These are phyloP conservation scores for Orthonyx spaldingii DNA, from an alignment of 2,113 vertebrate species.

Conservation along the genomic window DNA sequence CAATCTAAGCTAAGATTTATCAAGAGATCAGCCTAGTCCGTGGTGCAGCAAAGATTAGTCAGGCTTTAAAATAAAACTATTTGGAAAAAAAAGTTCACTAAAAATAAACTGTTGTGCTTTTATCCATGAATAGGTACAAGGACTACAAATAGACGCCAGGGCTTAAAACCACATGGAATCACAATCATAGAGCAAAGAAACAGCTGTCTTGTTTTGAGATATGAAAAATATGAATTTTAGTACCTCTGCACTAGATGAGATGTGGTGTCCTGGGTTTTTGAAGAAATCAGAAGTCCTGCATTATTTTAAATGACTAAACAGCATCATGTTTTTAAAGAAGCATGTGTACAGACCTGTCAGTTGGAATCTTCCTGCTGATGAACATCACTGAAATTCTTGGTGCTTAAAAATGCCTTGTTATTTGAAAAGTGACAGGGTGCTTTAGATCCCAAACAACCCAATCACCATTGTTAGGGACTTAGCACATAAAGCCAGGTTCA, in stretches of 20 bases:
- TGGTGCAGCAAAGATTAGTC: conserved; percentile 65
- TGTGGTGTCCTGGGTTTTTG: background rate
- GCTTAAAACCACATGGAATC: background rate
- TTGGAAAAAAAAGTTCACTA: conserved; percentile 54
- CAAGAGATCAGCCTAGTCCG: conserved; percentile 64
- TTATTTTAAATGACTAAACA: background rate
- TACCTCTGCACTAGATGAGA: background rate
- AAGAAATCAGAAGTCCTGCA: background rate
- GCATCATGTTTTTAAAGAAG: background rate
- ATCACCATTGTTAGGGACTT: background rate
- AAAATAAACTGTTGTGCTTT: conserved; percentile 59
- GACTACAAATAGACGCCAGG: conserved; percentile 26
- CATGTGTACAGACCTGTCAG: background rate
- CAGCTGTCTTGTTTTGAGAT: background rate
- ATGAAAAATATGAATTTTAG: background rate
- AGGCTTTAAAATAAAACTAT: conserved; percentile 72
- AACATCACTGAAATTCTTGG: background rate
- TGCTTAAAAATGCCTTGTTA: background rate
- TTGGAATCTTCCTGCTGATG: background rate
- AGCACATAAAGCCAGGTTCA: background rate
- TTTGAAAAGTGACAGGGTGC: background rate
- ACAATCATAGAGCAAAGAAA: background rate
- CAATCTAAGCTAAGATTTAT: conserved; percentile 70
- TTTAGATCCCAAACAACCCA: background rate
- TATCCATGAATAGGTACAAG: conserved; percentile 32